Evolutionary conservation across 2,888 invertebrate species (phyloP).

Genomic region (Bhutanitis thaidina): DNA sequence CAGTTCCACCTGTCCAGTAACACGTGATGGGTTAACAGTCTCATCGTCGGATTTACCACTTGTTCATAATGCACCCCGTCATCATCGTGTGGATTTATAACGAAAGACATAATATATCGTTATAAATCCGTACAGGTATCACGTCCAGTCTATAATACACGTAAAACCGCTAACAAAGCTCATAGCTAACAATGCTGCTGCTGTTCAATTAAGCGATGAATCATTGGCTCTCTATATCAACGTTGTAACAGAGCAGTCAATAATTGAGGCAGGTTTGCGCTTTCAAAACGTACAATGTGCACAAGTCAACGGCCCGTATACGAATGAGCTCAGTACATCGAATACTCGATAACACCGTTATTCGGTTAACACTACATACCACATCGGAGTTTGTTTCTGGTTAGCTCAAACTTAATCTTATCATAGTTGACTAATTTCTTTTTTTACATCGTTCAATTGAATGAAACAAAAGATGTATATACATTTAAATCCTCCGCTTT

Average conservation of each 20-base stretch:
- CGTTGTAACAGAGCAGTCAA: neutral
- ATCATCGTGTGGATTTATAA: too few relatives aligned
- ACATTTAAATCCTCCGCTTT: too few relatives aligned
- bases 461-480: too few relatives aligned
- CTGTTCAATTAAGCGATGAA: neutral
- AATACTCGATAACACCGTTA: neutral
- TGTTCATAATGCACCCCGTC: too few relatives aligned
- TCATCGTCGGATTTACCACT: too few relatives aligned
- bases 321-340: neutral
- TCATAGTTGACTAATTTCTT: too few relatives aligned
- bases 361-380: neutral
- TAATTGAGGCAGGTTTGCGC: neutral
- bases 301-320: slow-evolving; percentile 1
- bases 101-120: too few relatives aligned
- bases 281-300: neutral
- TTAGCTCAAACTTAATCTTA: neutral
- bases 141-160: too few relatives aligned
- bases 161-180: neutral
- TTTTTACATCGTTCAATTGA: too few relatives aligned
- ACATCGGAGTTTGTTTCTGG: neutral
- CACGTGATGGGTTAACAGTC: too few relatives aligned
- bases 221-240: neutral
- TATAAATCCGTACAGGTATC: too few relatives aligned
- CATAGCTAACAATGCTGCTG: neutral
- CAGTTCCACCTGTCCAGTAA: too few relatives aligned